phyloP scores from a whole-genome alignment of 2,888 invertebrate genomes.

The Bursaphelenchus okinawaensis region DNA sequence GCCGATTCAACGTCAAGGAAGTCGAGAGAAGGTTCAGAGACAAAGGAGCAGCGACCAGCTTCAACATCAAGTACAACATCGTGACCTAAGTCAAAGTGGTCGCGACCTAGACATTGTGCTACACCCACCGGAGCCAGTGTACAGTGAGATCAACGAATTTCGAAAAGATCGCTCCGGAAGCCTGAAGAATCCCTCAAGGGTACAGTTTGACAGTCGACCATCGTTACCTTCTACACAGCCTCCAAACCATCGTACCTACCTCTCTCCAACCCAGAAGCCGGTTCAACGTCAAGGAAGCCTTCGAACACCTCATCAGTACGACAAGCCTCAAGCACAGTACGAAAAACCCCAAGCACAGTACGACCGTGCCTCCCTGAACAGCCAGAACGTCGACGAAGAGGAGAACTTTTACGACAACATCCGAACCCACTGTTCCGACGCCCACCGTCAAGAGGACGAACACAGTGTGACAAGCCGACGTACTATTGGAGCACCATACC shows the following conservation, averaged over 20 bases:
- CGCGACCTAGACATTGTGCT: too few species aligned
- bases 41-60: background rate
- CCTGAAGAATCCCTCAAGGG: too few species aligned
- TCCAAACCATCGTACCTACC: background rate
- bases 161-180: background rate
- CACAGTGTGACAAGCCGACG: background rate
- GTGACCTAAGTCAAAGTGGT: too few species aligned
- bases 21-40: too few species aligned
- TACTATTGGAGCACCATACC: conserved; percentile 6
- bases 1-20: background rate
- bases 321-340: background rate
- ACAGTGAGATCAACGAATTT: conserved; percentile 11
- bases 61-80: too few species aligned
- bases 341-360: conserved; percentile 25
- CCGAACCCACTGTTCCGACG: too few species aligned
- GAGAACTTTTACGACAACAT: conserved; percentile 55
- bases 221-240: background rate
- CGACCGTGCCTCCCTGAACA: conserved; percentile 21
- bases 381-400: conserved; percentile 43
- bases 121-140: background rate
- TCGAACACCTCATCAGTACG: too few species aligned
- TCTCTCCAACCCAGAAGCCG: background rate
- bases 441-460: background rate
- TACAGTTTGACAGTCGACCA: too few species aligned
- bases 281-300: background rate